A percentile compares a stretch with the other conserved stretches of the same genome.
phyloP scores from a whole-genome alignment of 2,888 invertebrate genomes.

The Morpho achilles region DNA sequence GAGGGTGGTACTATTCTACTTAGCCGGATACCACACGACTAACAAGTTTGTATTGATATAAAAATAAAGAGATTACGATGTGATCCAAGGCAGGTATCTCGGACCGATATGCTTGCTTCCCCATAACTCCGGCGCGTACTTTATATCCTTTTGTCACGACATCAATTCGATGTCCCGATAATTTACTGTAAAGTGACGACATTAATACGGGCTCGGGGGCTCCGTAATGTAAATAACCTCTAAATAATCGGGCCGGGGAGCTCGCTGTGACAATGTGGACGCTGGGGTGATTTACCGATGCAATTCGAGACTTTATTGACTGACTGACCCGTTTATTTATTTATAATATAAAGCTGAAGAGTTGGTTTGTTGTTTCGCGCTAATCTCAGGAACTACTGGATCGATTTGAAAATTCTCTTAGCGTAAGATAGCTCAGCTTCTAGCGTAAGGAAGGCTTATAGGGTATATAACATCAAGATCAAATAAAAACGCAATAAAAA shows the following conservation, averaged over 20 bases:
- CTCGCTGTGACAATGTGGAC: conserved; percentile 21
- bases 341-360: too few species aligned
- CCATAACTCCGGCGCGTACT: conserved; percentile 59
- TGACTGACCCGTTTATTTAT: neutral
- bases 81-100: conserved; percentile 48
- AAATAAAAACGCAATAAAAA: too few species aligned
- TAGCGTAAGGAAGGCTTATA: too few species aligned
- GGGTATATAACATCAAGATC: too few species aligned
- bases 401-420: too few species aligned
- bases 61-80: conserved; percentile 1
- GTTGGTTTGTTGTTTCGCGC: too few species aligned
- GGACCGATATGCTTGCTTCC: conserved; percentile 56
- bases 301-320: conserved; percentile 13
- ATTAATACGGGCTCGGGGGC: conserved; percentile 52
- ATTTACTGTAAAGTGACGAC: conserved; percentile 68
- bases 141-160: conserved; percentile 72
- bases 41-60: neutral
- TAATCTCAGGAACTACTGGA: too few species aligned
- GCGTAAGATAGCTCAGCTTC: too few species aligned
- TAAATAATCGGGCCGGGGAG: conserved; percentile 15
- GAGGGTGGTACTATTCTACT: too few species aligned
- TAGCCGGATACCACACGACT: too few species aligned
- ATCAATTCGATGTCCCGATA: conserved; percentile 72
- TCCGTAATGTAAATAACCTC: conserved; percentile 7
- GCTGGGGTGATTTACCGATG: conserved; percentile 16